phyloP scores from a whole-genome alignment of 1,140 invertebrate species.

The Drosophila sp. region DNA sequence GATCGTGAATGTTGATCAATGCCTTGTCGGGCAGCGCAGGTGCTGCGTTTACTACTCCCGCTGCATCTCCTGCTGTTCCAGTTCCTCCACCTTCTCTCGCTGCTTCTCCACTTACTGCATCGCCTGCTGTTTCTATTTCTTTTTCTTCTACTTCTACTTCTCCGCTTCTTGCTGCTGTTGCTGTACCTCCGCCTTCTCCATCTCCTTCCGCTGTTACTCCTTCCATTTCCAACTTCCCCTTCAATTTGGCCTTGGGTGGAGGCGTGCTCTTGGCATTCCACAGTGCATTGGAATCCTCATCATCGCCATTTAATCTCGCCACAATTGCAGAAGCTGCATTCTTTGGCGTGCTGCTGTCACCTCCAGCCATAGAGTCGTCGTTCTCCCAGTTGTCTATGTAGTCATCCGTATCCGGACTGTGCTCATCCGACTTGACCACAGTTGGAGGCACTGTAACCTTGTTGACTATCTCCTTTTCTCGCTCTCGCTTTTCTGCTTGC shows the following conservation, averaged over 20 bases:
- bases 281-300: constrained; percentile 70
- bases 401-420: constrained; percentile 81
- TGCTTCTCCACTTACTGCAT: no score
- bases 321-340: not conserved
- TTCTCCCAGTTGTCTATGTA: constrained; percentile 84
- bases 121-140: no score
- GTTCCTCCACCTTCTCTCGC: no score
- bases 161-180: no score
- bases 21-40: constrained; percentile 8
- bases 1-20: constrained; percentile 64
- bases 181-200: no score
- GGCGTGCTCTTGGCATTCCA: constrained; percentile 75
- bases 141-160: no score
- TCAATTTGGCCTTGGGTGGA: constrained; percentile 52
- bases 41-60: not conserved
- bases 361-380: constrained; percentile 62
- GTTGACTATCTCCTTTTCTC: not conserved
- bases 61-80: not conserved
- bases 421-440: constrained; percentile 27
- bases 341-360: constrained; percentile 60
- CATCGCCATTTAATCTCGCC: constrained; percentile 40
- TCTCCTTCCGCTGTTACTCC: not conserved
- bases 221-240: not conserved
- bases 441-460: not conserved
- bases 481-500: not conserved